These are phyloP conservation scores for Hassar affinis DNA, from an alignment of 2,113 vertebrate species.

Conservation along the genomic window DNA sequence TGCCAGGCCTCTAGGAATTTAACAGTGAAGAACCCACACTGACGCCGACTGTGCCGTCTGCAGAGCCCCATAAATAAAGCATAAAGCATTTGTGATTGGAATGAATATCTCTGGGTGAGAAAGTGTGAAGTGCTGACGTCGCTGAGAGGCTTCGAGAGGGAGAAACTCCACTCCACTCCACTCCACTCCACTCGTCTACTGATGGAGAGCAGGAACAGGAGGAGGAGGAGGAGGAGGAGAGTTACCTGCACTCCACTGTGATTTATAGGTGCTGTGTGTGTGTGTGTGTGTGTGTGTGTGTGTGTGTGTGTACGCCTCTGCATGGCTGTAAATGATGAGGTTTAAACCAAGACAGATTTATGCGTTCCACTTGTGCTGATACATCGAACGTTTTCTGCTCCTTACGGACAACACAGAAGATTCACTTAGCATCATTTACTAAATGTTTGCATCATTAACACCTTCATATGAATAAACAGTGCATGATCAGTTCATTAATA, in stretches of 20 bases:
- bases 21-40: constrained; percentile 39
- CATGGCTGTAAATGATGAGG: constrained; percentile 7
- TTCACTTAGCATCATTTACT: neutral
- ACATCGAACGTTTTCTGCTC: neutral
- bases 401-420: neutral
- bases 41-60: constrained; percentile 42
- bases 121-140: constrained; percentile 46
- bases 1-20: constrained; percentile 50
- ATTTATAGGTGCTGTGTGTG: constrained; percentile 39
- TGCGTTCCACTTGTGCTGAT: constrained; percentile 41
- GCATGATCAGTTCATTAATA: no score
- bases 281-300: neutral
- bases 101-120: constrained; percentile 45
- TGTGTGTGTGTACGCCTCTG: constrained; percentile 9
- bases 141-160: constrained; percentile 37
- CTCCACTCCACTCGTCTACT: constrained; percentile 15
- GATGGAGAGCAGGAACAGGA: constrained; percentile 42
- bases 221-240: constrained; percentile 25
- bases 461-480: no score
- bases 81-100: constrained; percentile 49
- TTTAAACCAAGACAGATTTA: constrained; percentile 19
- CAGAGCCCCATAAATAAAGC: constrained; percentile 49
- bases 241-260: constrained; percentile 24
- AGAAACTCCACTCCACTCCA: constrained; percentile 29
- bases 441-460: neutral